Base-by-base conservation (phyloP, 2,113 vertebrate genomes). In the Pterocles orientalis region DNA sequence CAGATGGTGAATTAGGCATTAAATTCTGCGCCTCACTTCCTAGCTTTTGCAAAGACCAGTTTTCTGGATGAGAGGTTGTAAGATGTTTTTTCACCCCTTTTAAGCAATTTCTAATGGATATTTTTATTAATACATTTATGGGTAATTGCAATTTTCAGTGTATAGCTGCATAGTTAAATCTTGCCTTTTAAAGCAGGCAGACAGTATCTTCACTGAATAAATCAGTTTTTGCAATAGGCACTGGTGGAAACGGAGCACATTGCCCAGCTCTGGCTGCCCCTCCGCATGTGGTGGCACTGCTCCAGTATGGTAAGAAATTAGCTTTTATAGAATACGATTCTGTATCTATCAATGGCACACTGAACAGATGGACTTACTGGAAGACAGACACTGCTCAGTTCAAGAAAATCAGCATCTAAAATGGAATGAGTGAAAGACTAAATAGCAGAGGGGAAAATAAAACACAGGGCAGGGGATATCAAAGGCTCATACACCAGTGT, bases 81-180 rank as follows among this genome's bases (percentile, higher is more conserved):
- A 6, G 6, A 60, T 6, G 2, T 9, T 4, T 12, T 20, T 5
- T 0, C 0, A 1, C 6, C 9, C 2, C 3, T 17, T 80, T 57
- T 36, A 26, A 88, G 8, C 25, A 23, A 65, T 83, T 57, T 56
- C 33, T 21, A 45, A 21, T 50, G 34, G 16, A 4, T 77, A 25
- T 2, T 94, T 91, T 91, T 34, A 57, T 80, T n/a, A 54, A 53
- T 33, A 34, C 20, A 24, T 39, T 72, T 31, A 21, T 10, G 34
- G 50, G 29, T 28, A 48, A 31, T 60, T 56, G 18, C 23, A 20
- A 15, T 51, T 76, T 47, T 6, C 82, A 68, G 70, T 1, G 18
- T 29, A 10, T 18, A 68, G 39, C 26, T 75, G 47, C 56, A 29
- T 5, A n/a, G 85, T 39, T 66, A 41, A 58, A 71, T 16, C 31